These are phyloP conservation scores for Acromyrmex charruanus DNA, from an alignment of 1,140 invertebrate genomes.

Conservation along the genomic window DNA sequence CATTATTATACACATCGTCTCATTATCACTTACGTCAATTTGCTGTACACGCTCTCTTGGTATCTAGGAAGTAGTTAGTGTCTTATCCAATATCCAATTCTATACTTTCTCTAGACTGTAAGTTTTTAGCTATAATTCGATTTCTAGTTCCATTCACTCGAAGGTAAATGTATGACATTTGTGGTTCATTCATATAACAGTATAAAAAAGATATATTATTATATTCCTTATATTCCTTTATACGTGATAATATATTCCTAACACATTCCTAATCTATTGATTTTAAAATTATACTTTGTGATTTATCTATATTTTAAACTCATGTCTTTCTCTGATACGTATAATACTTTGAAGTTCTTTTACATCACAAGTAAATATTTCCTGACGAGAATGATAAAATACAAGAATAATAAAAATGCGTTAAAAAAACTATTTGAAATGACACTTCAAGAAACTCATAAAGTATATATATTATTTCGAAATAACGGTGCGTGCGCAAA, in stretches of 20 bases:
- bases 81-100: constrained; percentile 46
- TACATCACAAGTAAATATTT: background rate
- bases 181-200: constrained; percentile 17
- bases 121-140: constrained; percentile 44
- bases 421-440: background rate
- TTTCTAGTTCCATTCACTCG: constrained; percentile 50
- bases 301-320: background rate
- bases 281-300: background rate
- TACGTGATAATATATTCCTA: background rate
- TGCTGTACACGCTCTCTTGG: background rate
- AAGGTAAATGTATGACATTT: constrained; percentile 15
- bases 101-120: constrained; percentile 50
- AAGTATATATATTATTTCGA: background rate
- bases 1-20: background rate
- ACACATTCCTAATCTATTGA: background rate
- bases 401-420: background rate
- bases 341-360: background rate
- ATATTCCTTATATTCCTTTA: background rate
- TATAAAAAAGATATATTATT: background rate
- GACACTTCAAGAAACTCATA: background rate
- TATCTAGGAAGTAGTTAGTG: constrained; percentile 24
- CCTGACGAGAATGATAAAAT: background rate
- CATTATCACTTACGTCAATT: constrained; percentile 9
- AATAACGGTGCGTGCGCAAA: background rate
- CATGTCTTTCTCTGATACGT: background rate